Conservation (phyloP, 2,888 invertebrate species). For the Sympetrum striolatum region DNA sequence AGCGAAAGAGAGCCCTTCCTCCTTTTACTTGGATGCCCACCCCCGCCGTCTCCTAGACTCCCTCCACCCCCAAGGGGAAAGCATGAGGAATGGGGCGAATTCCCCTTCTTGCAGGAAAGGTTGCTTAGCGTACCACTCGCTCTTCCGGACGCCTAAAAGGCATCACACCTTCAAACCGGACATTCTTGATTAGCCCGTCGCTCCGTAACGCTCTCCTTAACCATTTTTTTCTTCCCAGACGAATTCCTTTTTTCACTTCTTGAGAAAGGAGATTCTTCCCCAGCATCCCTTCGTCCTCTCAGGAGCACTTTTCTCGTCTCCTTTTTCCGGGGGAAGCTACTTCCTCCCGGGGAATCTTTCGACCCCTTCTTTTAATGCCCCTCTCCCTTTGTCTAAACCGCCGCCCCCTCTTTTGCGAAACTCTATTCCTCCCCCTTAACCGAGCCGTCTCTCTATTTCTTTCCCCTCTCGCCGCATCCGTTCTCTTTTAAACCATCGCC, state of each 20-base stretch:
- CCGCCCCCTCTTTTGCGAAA: not conserved
- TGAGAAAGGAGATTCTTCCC: not conserved
- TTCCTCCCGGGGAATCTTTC: not conserved
- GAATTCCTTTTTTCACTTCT: no score
- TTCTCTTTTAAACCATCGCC: not conserved
- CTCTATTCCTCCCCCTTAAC: not conserved
- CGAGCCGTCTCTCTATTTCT: not conserved
- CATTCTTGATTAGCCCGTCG: not conserved
- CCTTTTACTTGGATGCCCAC: not conserved
- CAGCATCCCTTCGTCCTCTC: not conserved
- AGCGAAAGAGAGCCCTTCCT: constrained; percentile 24
- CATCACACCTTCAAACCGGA: not conserved
- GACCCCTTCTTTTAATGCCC: not conserved
- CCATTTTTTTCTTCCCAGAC: not conserved
- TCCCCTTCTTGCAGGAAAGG: not conserved
- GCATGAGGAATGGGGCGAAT: constrained; percentile 26
- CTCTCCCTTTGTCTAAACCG: not conserved
- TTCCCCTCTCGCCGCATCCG: not conserved
- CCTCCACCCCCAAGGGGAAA: not conserved
- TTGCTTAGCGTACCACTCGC: not conserved
- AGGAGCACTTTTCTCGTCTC: not conserved
- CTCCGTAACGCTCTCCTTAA: not conserved
- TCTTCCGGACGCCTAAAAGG: not conserved
- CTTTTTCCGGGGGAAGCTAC: not conserved
- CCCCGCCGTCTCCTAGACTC: not conserved